These are phyloP conservation scores for Clarias magur DNA, from an alignment of 2,113 vertebrate genomes.

Conservation along the genomic window DNA sequence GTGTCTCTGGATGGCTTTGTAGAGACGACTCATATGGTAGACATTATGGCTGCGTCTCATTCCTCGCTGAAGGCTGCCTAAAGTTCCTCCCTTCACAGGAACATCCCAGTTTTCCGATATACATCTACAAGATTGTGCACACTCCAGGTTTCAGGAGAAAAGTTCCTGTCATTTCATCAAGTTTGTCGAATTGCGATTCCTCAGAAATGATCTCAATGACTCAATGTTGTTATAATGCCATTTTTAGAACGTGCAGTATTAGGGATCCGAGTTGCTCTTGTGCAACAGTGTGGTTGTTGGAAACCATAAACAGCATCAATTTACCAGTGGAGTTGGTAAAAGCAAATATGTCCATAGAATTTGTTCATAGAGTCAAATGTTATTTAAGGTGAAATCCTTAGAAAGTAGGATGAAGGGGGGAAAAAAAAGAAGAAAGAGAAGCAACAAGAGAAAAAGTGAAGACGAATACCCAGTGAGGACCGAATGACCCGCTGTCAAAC, in stretches of 20 bases:
- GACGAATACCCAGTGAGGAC: neutral
- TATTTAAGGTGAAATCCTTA: neutral
- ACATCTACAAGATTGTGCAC: constrained; percentile 11
- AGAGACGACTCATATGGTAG: constrained; percentile 16
- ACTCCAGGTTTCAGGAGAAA: neutral
- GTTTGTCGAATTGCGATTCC: neutral
- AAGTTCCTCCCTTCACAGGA: neutral
- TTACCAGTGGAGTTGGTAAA: neutral
- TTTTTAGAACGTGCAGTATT: neutral
- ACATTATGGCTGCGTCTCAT: constrained; percentile 11
- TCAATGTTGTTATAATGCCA: neutral
- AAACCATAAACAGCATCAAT: neutral
- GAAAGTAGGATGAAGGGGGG: no score
- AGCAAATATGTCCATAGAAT: no score
- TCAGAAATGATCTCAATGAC: neutral
- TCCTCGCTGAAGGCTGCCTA: constrained; percentile 37
- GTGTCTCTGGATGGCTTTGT: constrained; percentile 18
- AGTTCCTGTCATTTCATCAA: neutral
- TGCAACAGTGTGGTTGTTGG: neutral
- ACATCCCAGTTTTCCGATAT: neutral
- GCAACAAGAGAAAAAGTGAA: neutral
- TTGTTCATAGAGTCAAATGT: neutral
- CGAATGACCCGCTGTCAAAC: neutral
- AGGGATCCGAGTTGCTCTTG: neutral
- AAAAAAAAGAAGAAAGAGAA: neutral